Evolutionary conservation across 2,888 invertebrate genomes (phyloP).

Genomic region (Harpalus rubripes): DNA sequence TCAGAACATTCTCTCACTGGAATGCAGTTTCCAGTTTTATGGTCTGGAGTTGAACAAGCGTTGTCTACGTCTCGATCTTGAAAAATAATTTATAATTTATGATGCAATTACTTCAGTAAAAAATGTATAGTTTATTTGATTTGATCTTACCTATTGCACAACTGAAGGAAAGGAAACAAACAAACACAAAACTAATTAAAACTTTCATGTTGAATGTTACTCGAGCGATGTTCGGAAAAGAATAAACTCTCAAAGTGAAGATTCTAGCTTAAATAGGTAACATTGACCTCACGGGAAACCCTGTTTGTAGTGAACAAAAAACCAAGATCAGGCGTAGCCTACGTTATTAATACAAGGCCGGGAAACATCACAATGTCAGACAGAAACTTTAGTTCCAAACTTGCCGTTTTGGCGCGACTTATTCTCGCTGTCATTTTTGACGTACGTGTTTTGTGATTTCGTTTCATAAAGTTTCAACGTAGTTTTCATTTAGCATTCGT

Average conservation of each 20-base stretch:
- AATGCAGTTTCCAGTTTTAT: background rate
- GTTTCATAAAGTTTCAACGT: too few relatives aligned
- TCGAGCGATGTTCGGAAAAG: background rate
- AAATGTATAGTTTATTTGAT: background rate
- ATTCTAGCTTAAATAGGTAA: background rate
- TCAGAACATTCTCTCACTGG: background rate
- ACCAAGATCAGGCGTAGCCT: background rate
- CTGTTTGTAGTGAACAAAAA: background rate
- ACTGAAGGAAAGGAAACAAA: background rate
- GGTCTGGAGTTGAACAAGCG: background rate
- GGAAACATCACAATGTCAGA: too few relatives aligned
- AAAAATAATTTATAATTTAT: background rate
- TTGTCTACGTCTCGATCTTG: background rate
- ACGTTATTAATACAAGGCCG: too few relatives aligned
- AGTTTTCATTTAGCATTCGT: too few relatives aligned
- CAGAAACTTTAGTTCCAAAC: too few relatives aligned
- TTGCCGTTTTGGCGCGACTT: too few relatives aligned
- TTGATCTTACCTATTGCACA: background rate
- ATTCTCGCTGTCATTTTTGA: too few relatives aligned
- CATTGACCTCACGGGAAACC: background rate
- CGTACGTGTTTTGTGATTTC: too few relatives aligned
- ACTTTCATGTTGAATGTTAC: background rate
- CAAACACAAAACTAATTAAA: background rate
- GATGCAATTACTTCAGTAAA: background rate
- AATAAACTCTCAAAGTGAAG: background rate